Conservation (phyloP, 2,888 invertebrate species). For the Ectemnius lituratus region DNA sequence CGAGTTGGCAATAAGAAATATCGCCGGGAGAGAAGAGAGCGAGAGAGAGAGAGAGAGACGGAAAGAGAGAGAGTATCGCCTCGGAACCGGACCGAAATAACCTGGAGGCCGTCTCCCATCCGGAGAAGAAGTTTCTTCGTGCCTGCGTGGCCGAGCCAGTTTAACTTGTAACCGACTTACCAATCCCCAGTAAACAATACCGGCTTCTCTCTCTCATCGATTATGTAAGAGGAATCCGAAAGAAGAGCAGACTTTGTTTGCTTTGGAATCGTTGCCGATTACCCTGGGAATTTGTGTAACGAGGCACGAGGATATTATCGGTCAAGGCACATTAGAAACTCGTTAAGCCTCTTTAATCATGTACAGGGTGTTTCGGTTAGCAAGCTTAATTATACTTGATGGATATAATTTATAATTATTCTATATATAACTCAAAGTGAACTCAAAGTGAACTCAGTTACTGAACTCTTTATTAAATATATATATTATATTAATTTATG, state of each 20-base stretch:
- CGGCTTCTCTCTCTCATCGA: not conserved
- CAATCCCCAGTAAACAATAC: not conserved
- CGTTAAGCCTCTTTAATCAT: too few relatives aligned
- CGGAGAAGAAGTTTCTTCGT: not conserved
- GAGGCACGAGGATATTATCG: too few relatives aligned
- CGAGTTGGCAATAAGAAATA: conserved; percentile 60
- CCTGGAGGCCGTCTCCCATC: conserved; percentile 26
- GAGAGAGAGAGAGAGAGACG: conserved; percentile 32
- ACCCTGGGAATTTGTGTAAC: too few relatives aligned
- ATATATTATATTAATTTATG: too few relatives aligned
- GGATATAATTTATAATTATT: too few relatives aligned
- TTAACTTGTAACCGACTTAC: not conserved
- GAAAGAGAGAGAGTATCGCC: conserved; percentile 55
- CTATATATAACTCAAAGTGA: too few relatives aligned
- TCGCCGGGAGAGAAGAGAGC: conserved; percentile 25
- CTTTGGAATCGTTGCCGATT: not conserved
- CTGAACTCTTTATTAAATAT: too few relatives aligned
- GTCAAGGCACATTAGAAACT: too few relatives aligned
- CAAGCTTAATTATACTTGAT: too few relatives aligned
- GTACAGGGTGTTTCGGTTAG: too few relatives aligned
- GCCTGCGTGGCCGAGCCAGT: not conserved
- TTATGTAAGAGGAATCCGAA: not conserved
- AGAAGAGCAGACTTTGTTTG: not conserved
- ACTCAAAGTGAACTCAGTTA: too few relatives aligned
- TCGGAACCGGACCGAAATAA: conserved; percentile 59